Evolutionary conservation across 2,113 vertebrate genomes (phyloP).

Genomic region (Himantopus leucocephalus): DNA sequence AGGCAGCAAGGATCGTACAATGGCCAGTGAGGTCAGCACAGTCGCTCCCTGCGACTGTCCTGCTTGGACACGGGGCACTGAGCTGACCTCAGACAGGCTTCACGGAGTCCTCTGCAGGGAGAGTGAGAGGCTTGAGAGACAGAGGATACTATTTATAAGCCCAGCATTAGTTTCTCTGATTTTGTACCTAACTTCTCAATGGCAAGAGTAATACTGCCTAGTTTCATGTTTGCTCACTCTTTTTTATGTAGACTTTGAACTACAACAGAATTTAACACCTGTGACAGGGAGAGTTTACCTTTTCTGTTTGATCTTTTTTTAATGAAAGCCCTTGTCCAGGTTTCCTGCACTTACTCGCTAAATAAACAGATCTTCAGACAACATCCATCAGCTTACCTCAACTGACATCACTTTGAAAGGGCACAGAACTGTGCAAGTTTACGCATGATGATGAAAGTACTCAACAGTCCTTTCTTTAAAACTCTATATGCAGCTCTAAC

Average conservation of each 20-base stretch:
- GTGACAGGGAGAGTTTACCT: neutral
- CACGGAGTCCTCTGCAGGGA: neutral
- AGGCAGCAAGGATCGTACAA: accelerated
- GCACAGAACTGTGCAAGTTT: neutral
- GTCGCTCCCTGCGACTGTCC: accelerated
- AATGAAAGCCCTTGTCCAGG: neutral
- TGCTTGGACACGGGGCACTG: accelerated
- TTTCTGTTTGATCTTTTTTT: neutral
- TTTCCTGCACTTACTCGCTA: neutral
- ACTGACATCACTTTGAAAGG: neutral
- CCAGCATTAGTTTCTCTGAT: neutral
- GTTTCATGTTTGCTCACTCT: neutral
- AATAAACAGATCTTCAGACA: neutral
- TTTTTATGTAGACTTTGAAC: neutral
- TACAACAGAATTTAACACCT: neutral
- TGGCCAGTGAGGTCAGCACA: neutral
- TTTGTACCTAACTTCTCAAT: neutral
- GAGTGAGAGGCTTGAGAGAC: neutral
- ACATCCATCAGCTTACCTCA: neutral
- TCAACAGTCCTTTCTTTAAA: neutral
- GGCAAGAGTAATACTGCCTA: neutral
- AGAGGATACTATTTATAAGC: neutral
- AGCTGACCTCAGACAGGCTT: neutral
- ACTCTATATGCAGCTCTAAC: neutral
- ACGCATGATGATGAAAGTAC: neutral